Evolutionary conservation across 2,797 vertebrate genomes (phyloP), one percentile per base, ranked within the genome.

Genomic region (Coracias cyanogaster): DNA sequence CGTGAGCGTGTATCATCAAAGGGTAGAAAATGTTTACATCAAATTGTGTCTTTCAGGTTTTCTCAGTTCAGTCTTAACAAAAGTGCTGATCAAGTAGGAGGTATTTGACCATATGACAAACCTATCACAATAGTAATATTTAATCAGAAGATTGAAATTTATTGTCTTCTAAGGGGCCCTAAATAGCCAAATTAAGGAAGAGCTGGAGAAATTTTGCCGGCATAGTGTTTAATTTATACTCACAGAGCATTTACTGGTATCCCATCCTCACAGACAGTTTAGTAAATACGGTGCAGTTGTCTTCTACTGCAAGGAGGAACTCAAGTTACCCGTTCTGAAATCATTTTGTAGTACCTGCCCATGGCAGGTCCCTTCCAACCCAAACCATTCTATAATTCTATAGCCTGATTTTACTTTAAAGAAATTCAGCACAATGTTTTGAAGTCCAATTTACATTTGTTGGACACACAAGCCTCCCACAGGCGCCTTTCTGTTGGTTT

Each of bases 1-100:
- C 35, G 21, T 48, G 19, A 60, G 52, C 18, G n/a, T 18, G 0
- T 35, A 15, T 6, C 41, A 16, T 51, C n/a, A 71, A 72, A 85
- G 6, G 4, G 8, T 13, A 24, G 49, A 26, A 0, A 0, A 35
- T 21, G 26, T 52, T 55, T 14, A 31, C 2, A 5, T 10, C 10
- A 4, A 13, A 6, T 4, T 69, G 55, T 51, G 5, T 45, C 48
- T 78, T 74, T 61, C 7, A 13, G 20, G 0, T 10, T n/a, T 17
- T 52, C 86, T 71, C 33, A 13, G 4, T 41, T 77, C n/a, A 24
- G 19, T 61, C 20, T 61, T 73, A 58, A 57, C 2, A 6, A 46
- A 73, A 18, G 24, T 1, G 1, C 19, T 58, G 51, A 33, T 0
- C 3, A 61, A 49, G 19, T 12, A 24, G 33, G 33, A 84, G 41